A percentile compares a stretch with the other conserved stretches of the same genome.
These are phyloP conservation scores for Prunella himalayana DNA, from an alignment of 2,113 vertebrate species.

Conservation along the genomic window DNA sequence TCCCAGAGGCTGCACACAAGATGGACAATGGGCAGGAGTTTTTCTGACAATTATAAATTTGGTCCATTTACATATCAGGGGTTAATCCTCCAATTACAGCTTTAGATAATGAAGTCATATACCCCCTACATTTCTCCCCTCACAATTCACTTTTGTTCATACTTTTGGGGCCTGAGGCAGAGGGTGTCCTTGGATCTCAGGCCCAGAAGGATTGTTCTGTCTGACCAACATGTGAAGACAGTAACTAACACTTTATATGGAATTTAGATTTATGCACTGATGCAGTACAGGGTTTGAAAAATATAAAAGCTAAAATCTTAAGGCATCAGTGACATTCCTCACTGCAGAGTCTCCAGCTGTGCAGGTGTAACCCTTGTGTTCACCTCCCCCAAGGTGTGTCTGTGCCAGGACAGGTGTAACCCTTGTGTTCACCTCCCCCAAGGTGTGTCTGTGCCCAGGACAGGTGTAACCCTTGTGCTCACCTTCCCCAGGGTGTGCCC, in stretches of 20 bases:
- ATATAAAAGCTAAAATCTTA: background rate
- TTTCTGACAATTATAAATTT: background rate
- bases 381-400: accelerated
- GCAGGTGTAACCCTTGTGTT: background rate
- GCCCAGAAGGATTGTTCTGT: accelerated
- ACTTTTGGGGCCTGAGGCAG: background rate
- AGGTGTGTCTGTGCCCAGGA: background rate
- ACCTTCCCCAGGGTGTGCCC: accelerated
- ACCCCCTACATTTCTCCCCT: too few species aligned
- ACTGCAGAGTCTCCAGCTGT: background rate
- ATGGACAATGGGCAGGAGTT: accelerated
- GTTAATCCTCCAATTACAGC: background rate
- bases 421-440: accelerated
- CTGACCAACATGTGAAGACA: background rate
- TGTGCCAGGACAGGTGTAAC: background rate
- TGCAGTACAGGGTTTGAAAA: background rate
- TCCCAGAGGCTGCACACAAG: background rate
- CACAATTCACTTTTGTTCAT: background rate
- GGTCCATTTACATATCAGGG: background rate
- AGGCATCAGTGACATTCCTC: accelerated
- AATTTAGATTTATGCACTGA: background rate
- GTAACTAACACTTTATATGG: background rate
- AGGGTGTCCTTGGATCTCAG: background rate
- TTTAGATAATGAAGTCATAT: background rate
- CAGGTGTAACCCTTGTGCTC: too few species aligned